Conservation (phyloP, 2,113 vertebrate genomes). For the Naja naja region DNA sequence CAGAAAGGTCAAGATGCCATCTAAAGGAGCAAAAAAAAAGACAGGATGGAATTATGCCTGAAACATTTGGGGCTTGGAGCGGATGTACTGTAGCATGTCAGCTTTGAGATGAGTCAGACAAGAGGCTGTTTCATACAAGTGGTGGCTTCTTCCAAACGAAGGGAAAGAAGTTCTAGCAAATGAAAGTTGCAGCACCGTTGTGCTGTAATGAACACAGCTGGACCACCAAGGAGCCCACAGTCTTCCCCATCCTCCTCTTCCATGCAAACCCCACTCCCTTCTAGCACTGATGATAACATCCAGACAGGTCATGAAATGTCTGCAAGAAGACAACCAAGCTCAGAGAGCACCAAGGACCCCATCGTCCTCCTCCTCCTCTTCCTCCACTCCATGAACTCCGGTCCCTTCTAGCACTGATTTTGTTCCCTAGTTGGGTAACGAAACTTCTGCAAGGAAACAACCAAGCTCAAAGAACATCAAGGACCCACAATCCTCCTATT, state of each 20-base stretch:
- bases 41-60: not conserved
- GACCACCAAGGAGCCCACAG: not conserved
- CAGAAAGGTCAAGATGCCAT: slow-evolving; percentile 73
- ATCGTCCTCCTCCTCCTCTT: too few relatives aligned
- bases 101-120: not conserved
- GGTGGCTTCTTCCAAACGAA: not conserved
- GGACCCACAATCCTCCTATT: too few relatives aligned
- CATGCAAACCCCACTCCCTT: too few relatives aligned
- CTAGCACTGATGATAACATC: too few relatives aligned
- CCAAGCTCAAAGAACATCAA: too few relatives aligned
- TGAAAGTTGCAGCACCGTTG: not conserved
- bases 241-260: not conserved
- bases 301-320: too few relatives aligned
- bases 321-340: too few relatives aligned
- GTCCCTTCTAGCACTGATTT: too few relatives aligned
- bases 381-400: too few relatives aligned
- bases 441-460: too few relatives aligned
- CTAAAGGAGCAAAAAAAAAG: slow-evolving; percentile 36
- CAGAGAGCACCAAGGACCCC: not conserved
- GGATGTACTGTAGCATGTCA: not conserved
- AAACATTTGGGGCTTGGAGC: not conserved
- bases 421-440: too few relatives aligned
- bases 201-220: not conserved
- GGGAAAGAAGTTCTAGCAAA: not conserved
- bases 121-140: not conserved